Percentiles rank a stretch among this genome's conserved stretches.
These are phyloP conservation scores for Molanna angustata DNA, from an alignment of 2,888 invertebrate genomes.

Conservation along the genomic window DNA sequence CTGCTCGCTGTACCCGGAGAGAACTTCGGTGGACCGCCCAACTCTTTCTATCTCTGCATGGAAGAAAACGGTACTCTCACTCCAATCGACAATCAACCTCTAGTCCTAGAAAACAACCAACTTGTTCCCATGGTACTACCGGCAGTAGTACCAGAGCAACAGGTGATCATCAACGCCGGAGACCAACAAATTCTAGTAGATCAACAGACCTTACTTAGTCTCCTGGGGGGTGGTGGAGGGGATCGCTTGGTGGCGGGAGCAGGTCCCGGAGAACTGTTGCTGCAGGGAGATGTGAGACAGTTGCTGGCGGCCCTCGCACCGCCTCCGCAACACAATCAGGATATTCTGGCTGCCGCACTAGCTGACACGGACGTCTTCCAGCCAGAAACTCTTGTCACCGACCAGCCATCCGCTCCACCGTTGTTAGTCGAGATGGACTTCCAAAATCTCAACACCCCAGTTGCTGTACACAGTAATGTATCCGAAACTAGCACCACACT, in stretches of 20 bases:
- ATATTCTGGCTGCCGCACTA: slow-evolving; percentile 72
- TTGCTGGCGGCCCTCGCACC: slow-evolving; percentile 35
- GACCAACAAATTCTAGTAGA: slow-evolving; percentile 47
- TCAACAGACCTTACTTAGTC: slow-evolving; percentile 34
- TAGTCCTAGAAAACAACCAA: slow-evolving; percentile 54
- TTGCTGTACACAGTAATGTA: slow-evolving; percentile 59
- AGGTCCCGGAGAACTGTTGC: slow-evolving; percentile 37
- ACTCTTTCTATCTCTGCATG: slow-evolving; percentile 71
- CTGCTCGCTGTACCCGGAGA: slow-evolving; percentile 72
- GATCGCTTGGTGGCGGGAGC: slow-evolving; percentile 39
- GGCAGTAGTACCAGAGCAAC: slow-evolving; percentile 26
- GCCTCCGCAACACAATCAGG: slow-evolving; percentile 53
- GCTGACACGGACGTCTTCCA: slow-evolving; percentile 74
- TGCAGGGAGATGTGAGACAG: slow-evolving; percentile 36
- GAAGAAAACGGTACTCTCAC: slow-evolving; percentile 69
- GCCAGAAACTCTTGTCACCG: slow-evolving; percentile 44
- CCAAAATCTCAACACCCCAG: slow-evolving; percentile 57
- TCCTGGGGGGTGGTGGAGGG: slow-evolving; percentile 31
- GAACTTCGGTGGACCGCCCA: slow-evolving; percentile 68
- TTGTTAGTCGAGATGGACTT: slow-evolving; percentile 49
- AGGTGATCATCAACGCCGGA: slow-evolving; percentile 42
- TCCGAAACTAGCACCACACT: slow-evolving; percentile 73
- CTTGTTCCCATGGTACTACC: slow-evolving; percentile 47
- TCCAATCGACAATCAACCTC: slow-evolving; percentile 68
- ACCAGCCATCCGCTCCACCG: slow-evolving; percentile 41